Conservation (phyloP, 1,140 invertebrate genomes). For the Papilio xuthus region DNA sequence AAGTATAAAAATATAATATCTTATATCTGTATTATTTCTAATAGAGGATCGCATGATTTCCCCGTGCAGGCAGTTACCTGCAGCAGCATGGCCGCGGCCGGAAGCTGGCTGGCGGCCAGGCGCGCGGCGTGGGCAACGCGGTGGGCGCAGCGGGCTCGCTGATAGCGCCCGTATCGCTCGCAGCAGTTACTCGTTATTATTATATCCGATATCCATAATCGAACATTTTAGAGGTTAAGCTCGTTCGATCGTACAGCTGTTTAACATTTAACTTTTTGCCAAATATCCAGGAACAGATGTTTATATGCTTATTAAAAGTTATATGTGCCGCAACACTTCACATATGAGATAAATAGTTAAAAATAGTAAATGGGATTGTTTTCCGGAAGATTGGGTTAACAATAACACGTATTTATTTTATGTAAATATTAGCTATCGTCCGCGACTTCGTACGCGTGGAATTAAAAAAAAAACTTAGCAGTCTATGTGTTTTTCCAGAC, state of each 20-base stretch:
- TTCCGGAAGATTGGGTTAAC: not conserved
- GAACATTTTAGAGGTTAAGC: slow-evolving; percentile 29
- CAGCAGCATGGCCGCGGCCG: slow-evolving; percentile 15
- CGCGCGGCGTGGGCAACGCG: not conserved
- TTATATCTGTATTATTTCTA: not conserved
- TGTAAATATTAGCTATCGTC: too few species aligned
- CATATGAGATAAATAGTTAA: not conserved
- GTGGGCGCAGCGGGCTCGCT: not conserved
- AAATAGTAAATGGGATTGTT: not conserved
- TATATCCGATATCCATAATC: slow-evolving; percentile 33
- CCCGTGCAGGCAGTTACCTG: slow-evolving; percentile 10
- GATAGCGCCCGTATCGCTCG: not conserved
- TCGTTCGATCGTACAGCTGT: slow-evolving; percentile 11
- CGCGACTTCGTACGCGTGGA: too few species aligned
- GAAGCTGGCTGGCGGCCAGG: slow-evolving; percentile 18
- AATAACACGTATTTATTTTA: not conserved
- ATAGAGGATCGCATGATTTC: not conserved
- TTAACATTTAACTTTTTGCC: slow-evolving; percentile 29
- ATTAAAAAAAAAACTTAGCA: too few species aligned
- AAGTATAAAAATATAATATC: not conserved
- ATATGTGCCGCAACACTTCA: not conserved
- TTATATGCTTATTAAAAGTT: slow-evolving; percentile 4
- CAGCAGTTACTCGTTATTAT: slow-evolving; percentile 26
- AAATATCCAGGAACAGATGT: slow-evolving; percentile 17
- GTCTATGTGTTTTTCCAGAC: too few species aligned